Evolutionary conservation across 2,113 vertebrate genomes (phyloP), one percentile per base, ranked within the genome.

Genomic region (Pao palembangensis): DNA sequence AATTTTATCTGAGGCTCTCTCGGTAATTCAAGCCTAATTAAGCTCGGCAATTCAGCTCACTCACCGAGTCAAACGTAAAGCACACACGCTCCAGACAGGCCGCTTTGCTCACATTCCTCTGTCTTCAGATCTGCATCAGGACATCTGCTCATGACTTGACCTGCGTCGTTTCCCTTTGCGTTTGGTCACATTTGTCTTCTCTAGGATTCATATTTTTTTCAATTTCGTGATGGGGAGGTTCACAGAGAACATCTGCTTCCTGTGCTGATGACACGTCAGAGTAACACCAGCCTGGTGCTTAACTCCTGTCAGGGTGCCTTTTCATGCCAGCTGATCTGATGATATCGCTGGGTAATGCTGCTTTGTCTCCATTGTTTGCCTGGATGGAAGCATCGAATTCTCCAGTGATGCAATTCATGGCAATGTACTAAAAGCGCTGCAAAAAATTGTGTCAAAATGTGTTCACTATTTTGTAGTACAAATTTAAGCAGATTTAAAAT

Each of bases 391-490:
- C 81, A 73, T 71, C 76, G 51, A 84, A 82, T 80, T 75, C 62
- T 79, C 28, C 78, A 78, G 85, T 91, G 89, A 91, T 90, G 90
- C 88, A 91, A 91, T 74, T 74, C 71, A 67, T 31, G 58, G 90
- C 83, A 91, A 91, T 65, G 58, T 72, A 61, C 76, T 72, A 79
- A 78, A 74, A 84, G 80, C 79, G 79, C 43, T 75, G 60, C 15
- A 75, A 56, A 3, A 71, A 85, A 71, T 81, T 17, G 56, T 78
- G 68, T 76, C 72, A 74, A 64, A 28, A 38, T 38, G 10, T 69
- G 53, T 71, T 55, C 31, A 69, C 38, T 64, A 68, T 62, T 74
- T 61, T 72, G 55, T 60, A 57, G 23, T 64, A 43, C 58, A 28
- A 81, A 55, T 69, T 18, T 48, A 28, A 28, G 25, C 10, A 28